Evolutionary conservation across 2,888 invertebrate species (phyloP), one percentile per base, ranked within the genome.

Genomic region (Ectemnius continuus): DNA sequence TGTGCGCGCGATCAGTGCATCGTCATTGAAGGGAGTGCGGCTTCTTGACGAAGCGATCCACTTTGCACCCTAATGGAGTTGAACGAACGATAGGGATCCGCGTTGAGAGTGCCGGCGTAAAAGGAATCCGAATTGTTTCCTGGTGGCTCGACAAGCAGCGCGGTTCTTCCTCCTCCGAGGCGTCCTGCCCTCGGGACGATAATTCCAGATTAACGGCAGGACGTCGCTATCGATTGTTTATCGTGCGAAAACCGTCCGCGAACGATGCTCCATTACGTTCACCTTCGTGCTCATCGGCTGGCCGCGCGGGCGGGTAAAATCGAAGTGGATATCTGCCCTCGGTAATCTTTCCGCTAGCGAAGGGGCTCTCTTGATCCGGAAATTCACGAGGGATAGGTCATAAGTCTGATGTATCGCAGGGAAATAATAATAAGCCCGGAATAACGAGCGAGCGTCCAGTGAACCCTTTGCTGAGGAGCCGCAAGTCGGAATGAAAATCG

Each of bases 201-300:
- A 82, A 83, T 82, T 75, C 68, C 69, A 74, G 77, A 84, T 79
- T 78, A 84, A 84, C 79, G 82, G 77, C 84, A 77, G 77, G 78
- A 83, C 76, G 79, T 79, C 69, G 75, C 70, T 80, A 81, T 77
- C 83, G 84, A 84, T 84, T 83, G 81, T 83, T 84, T 80, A 82
- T 83, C 84, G 83, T 84, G 80, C 75, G 84, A 84, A 84, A 84
- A 72, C 78, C 72, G 71, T 71, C 66, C 81, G 73, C 70, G 82
- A 82, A 79, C 76, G 79, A 82, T 73, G 72, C 59, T 71, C 73
- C 75, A 70, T 23, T 23, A 23, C 23, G 23, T 23, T 23, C 23
- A 23, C 23, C 65, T 66, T 45, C 66, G 65, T 70, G 36, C 63
- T 62, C 67, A 65, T 62, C 68, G 67, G 36, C 36, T 52, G 67